Conservation (phyloP, 2,113 vertebrate genomes). For the Onychorhynchus coronatus region DNA sequence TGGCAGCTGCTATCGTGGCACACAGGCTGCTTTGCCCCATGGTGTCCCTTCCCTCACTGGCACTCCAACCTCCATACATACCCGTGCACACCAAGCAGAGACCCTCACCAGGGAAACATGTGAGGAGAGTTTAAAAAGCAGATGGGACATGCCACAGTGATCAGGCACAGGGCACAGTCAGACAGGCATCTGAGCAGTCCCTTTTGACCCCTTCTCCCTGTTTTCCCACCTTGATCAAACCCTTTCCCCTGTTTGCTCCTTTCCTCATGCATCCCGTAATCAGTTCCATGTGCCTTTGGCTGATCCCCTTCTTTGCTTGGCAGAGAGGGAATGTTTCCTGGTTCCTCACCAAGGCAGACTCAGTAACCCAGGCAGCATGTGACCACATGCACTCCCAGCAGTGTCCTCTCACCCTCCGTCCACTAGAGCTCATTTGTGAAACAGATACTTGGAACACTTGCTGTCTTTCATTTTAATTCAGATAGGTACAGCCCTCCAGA, state of each 20-base stretch:
- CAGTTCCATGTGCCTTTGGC: background rate
- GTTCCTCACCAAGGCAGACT: background rate
- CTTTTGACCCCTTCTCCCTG: background rate
- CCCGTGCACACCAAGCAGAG: accelerated
- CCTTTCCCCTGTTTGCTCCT: background rate
- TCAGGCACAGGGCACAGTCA: background rate
- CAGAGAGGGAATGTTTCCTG: background rate
- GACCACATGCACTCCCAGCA: background rate
- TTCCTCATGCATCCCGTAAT: background rate
- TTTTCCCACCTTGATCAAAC: background rate
- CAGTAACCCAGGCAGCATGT: too few relatives aligned
- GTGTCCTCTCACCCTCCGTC: background rate
- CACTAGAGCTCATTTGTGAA: background rate
- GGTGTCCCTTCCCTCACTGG: background rate
- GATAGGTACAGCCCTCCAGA: background rate
- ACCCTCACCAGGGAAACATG: background rate
- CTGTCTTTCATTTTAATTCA: background rate
- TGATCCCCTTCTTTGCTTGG: background rate
- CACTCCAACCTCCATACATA: accelerated
- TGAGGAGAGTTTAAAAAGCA: background rate
- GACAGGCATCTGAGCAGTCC: background rate
- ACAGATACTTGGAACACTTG: background rate
- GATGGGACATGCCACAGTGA: accelerated
- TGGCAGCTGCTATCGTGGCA: background rate
- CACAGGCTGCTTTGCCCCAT: background rate